A percentile compares a stretch with the other conserved stretches of the same genome.
phyloP scores from a whole-genome alignment of 1,140 invertebrate genomes.

The Pseudobourletiella spinata region DNA sequence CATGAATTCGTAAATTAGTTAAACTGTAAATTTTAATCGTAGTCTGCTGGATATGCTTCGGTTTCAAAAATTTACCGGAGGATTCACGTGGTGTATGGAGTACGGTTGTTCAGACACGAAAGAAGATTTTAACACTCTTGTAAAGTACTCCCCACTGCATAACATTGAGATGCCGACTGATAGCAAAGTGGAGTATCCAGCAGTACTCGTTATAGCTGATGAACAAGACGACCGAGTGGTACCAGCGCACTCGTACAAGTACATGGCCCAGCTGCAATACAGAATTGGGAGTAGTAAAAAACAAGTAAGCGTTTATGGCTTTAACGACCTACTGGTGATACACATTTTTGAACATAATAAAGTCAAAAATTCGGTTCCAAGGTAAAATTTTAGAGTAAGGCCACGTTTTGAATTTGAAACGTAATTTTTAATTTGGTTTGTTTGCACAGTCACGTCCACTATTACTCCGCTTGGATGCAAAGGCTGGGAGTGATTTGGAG shows the following conservation, averaged over 20 bases:
- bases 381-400: too few relatives aligned
- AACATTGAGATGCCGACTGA: constrained; percentile 63
- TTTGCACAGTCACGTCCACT: too few relatives aligned
- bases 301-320: too few relatives aligned
- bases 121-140: constrained; percentile 77
- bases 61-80: constrained; percentile 97
- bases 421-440: too few relatives aligned
- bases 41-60: constrained; percentile 39
- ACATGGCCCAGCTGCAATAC: constrained; percentile 54
- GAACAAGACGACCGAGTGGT: constrained; percentile 46
- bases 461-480: too few relatives aligned
- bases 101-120: constrained; percentile 86
- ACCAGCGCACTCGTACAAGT: constrained; percentile 55
- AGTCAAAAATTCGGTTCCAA: too few relatives aligned
- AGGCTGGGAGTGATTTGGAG: too few relatives aligned
- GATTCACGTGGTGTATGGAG: constrained; percentile 91
- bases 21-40: too few relatives aligned
- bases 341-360: too few relatives aligned
- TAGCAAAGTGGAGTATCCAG: constrained; percentile 49
- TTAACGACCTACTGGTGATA: too few relatives aligned
- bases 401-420: too few relatives aligned
- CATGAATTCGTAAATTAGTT: too few relatives aligned
- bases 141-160: constrained; percentile 91
- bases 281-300: constrained; percentile 40
- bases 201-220: constrained; percentile 56